These are phyloP conservation scores for Callipepla squamata DNA, from an alignment of 2,113 vertebrate genomes.

Conservation along the genomic window DNA sequence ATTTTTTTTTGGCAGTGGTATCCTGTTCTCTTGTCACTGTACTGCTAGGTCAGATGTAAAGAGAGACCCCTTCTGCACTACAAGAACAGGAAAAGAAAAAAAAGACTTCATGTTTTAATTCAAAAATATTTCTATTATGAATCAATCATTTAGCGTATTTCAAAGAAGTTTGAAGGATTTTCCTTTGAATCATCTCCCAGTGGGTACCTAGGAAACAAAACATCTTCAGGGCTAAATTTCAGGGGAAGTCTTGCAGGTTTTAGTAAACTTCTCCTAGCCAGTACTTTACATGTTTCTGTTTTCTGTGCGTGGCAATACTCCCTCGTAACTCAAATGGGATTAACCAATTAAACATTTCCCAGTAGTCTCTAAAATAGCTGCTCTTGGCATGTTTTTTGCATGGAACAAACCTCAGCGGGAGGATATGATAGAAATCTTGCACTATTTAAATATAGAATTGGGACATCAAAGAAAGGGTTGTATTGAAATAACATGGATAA, in stretches of 20 bases:
- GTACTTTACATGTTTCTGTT: conserved; percentile 79
- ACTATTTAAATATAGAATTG: conserved; percentile 99
- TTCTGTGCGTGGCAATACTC: conserved; percentile 80
- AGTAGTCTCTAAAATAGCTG: conserved; percentile 91
- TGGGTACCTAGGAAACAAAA: conserved; percentile 71
- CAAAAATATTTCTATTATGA: conserved; percentile 76
- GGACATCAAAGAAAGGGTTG: conserved; percentile 96
- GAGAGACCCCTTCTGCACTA: not conserved
- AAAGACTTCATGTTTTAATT: conserved; percentile 49
- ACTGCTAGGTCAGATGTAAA: not conserved
- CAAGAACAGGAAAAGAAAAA: not conserved
- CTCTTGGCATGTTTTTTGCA: conserved; percentile 96
- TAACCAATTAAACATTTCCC: conserved; percentile 93
- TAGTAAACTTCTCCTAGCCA: conserved; percentile 80
- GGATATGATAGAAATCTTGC: conserved; percentile 92
- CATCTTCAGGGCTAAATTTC: conserved; percentile 78
- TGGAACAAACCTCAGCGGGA: conserved; percentile 93
- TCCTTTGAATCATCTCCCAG: conserved; percentile 77
- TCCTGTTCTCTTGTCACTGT: not conserved
- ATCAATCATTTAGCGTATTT: conserved; percentile 78
- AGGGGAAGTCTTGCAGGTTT: conserved; percentile 79
- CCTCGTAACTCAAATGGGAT: conserved; percentile 89
- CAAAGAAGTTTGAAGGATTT: conserved; percentile 75
- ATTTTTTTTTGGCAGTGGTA: not conserved
- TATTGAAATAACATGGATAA: conserved; percentile 99